Base-by-base conservation (phyloP, 1,140 invertebrate species). In the Aphidius gifuensis region DNA sequence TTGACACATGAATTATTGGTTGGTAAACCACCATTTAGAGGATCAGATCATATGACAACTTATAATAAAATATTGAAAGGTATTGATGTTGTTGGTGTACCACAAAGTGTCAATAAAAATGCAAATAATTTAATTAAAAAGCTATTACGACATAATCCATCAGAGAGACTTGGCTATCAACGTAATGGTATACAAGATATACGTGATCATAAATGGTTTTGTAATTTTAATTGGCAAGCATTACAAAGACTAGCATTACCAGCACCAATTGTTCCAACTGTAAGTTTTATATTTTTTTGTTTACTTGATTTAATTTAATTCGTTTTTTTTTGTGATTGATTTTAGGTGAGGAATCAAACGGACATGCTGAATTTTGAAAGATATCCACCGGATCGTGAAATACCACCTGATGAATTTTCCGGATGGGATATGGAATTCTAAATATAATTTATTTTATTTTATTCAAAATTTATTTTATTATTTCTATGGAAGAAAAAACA, bases 21-120 rank as follows among this genome's bases (percentile, higher is more conserved):
- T 8, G 96, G 96, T 50, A 96, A 92, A 69, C 96, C 97, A 7
- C 97, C 97, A 1, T 99, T 98, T 79, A 87, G 92, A 49, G 93
- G 90, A 2, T 77, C 85, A 5, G 92, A 93, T 74, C 94, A 97
- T 68, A 95, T 99, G 89, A 94, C 94, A 72, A 99, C 96, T 0
- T 99, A 99, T 77, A 98, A 97, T 70, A 87, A 94, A 53, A 99
- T 99, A 66, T 76, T 92, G 38, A 93, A 93, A 73, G 96, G 94
- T 4, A 93, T 99, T 44, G 96, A 98, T 69, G 87, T 89, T 43
- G 87, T 95, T 6, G 86, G 90, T 51, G 94, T 97, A 83, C 90
- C 93, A 9, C 85, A 86, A 21, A 87, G 87, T 57, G 88, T 96
- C 23, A 87, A 87, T 40, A 89, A 88, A 75, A 88, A 89, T 61